Evolutionary conservation across 2,113 vertebrate species (phyloP), one percentile per base, ranked within the genome.

Genomic region (Syngnathus typhle): DNA sequence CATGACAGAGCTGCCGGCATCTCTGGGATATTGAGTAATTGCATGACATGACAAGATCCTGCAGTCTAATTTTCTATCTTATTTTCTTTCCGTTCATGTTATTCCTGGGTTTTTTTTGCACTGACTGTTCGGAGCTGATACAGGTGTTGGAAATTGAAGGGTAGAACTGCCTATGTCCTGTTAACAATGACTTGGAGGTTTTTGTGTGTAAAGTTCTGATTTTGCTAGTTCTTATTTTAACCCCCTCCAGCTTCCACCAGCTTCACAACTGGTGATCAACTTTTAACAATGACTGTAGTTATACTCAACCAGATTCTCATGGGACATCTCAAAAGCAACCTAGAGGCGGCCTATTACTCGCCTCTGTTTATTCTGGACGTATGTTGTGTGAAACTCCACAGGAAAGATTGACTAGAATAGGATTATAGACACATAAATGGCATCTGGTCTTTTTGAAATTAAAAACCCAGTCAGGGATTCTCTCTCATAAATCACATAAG

Each of bases 1-100:
- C 87, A 90, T 91, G 87, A 88, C 68, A 89, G 88, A 85, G 86
- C 72, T 77, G 32, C 68, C 55, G 68, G 11, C 82, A 72, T 81
- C 84, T 83, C 78, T 80, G 73, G 74, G 82, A 84, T 88, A 88
- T 84, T 83, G 84, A 83, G 85, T 86, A 85, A 89, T 88, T 73
- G 66, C 77, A 74, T 79, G 77, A 81, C 83, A 88, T 76, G 85
- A 89, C 76, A 86, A 56, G 70, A 82, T 77, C 72, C 79, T 84
- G 67, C 89, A 87, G 85, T 91, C 79, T 91, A 89, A 91, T 92
- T 89, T 74, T 73, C 66, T 46, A 36, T 6, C 65, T 43, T 76
- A 60, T 77, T 68, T 73, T 79, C 67, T 67, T 69, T 78, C 70
- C 68, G 66, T 71, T 67, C 68, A 81, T 70, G 73, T 76, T 78